Conservation (phyloP, 2,888 invertebrate species). For the Leptinotarsa juncta region DNA sequence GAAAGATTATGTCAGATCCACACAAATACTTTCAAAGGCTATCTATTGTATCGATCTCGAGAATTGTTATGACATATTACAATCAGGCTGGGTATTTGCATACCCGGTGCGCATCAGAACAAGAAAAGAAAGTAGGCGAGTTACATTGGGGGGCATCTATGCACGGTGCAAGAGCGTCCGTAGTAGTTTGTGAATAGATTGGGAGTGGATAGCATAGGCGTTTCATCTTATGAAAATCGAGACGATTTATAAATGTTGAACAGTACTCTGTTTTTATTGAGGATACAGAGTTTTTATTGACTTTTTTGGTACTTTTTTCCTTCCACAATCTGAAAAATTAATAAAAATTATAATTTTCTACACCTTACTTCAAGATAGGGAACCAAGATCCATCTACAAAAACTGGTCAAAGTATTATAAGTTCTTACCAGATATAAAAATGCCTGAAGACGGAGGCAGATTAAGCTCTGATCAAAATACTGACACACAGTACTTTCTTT, state of each 20-base stretch:
- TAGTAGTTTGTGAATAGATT: conserved; percentile 17
- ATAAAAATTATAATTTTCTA: too few species aligned
- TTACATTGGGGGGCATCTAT: conserved; percentile 18
- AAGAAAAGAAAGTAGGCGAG: conserved; percentile 26
- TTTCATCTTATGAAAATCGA: not conserved
- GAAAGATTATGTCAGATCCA: conserved; percentile 42
- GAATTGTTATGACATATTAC: conserved; percentile 45
- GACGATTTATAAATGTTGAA: not conserved
- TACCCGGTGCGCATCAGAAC: conserved; percentile 38
- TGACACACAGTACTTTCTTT: too few species aligned
- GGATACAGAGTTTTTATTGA: too few species aligned
- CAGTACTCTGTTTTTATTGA: too few species aligned
- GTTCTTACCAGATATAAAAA: too few species aligned
- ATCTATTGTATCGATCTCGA: conserved; percentile 41
- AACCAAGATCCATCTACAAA: too few species aligned
- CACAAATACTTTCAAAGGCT: conserved; percentile 38
- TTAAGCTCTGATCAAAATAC: too few species aligned
- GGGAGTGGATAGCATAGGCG: conserved; percentile 21
- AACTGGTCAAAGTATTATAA: too few species aligned
- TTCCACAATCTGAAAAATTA: too few species aligned
- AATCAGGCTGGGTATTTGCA: conserved; percentile 49
- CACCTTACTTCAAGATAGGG: not conserved
- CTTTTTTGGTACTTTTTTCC: too few species aligned
- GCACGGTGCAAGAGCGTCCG: conserved; percentile 13
- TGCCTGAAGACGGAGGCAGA: too few species aligned